Percentiles rank a stretch among this genome's conserved stretches.
Conservation (phyloP, 2,888 invertebrate species). For the Troides aeacus region DNA sequence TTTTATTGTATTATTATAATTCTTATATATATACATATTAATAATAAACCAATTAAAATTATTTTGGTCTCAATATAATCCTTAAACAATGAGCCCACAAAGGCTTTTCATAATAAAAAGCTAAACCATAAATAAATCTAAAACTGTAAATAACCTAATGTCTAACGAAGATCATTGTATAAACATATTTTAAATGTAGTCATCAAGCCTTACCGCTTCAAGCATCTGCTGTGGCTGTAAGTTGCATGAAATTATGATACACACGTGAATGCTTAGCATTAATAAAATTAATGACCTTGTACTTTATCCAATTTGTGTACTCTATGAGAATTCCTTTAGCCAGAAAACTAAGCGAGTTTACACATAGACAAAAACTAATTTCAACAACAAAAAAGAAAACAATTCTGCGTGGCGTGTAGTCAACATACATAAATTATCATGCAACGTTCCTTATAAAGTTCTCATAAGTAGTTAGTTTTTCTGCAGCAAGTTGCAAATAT, state of each 20-base stretch:
- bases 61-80: too few species aligned
- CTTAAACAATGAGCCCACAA: conserved; percentile 68
- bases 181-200: conserved; percentile 4
- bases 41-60: too few species aligned
- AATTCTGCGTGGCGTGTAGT: conserved; percentile 38
- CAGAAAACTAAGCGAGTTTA: conserved; percentile 53
- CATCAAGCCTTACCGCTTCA: conserved; percentile 6
- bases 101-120: conserved; percentile 30
- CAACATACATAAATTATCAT: conserved; percentile 47
- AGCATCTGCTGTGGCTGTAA: conserved; percentile 1
- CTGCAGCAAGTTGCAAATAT: conserved; percentile 49
- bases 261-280: conserved; percentile 11
- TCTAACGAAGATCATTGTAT: neutral
- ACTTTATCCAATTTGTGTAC: conserved; percentile 9
- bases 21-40: too few species aligned
- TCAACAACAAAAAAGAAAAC: conserved; percentile 37
- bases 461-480: conserved; percentile 41
- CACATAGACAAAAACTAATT: conserved; percentile 47
- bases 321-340: conserved; percentile 34
- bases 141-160: conserved; percentile 1
- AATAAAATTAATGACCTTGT: neutral
- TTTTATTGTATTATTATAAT: too few species aligned
- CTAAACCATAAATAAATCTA: neutral
- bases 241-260: conserved; percentile 12
- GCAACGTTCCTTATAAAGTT: conserved; percentile 45